Conservation (phyloP, 2,888 invertebrate genomes). For the Galerucella pusilla region DNA sequence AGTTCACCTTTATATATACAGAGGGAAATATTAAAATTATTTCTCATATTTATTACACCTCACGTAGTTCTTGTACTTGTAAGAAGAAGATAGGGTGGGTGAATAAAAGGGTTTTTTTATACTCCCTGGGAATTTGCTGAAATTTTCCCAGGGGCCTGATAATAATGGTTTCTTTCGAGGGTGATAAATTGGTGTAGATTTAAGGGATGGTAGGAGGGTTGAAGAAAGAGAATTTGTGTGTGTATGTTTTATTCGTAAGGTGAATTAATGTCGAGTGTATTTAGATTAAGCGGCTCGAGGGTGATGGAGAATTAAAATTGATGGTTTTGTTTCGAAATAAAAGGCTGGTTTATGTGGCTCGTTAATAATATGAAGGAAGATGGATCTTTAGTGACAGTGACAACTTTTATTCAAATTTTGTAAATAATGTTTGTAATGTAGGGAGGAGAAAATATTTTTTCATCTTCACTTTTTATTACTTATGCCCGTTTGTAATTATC, state of each 20-base stretch:
- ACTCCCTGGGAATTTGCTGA: conserved; percentile 9
- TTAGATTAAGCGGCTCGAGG: conserved; percentile 2
- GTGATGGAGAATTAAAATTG: conserved; percentile 5
- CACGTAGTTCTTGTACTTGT: neutral
- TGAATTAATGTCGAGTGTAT: conserved; percentile 18
- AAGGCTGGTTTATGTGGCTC: too few relatives aligned
- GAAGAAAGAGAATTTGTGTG: conserved; percentile 9
- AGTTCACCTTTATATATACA: neutral
- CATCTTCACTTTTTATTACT: too few relatives aligned
- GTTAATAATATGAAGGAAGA: too few relatives aligned
- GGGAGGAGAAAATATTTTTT: too few relatives aligned
- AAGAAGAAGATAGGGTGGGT: conserved; percentile 19
- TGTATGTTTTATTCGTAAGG: conserved; percentile 20
- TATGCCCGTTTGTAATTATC: too few relatives aligned
- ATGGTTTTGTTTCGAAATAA: neutral
- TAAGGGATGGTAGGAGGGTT: conserved; percentile 24
- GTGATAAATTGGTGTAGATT: conserved; percentile 22
- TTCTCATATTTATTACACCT: too few relatives aligned
- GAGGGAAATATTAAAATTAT: neutral
- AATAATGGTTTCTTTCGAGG: conserved; percentile 32
- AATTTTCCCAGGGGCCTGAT: conserved; percentile 33
- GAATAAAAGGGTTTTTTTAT: conserved; percentile 7
- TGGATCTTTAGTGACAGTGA: too few relatives aligned
- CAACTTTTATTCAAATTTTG: too few relatives aligned
- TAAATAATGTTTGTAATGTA: too few relatives aligned